Base-by-base conservation (phyloP, 2,113 vertebrate species). In the Haliaeetus leucogaster region DNA sequence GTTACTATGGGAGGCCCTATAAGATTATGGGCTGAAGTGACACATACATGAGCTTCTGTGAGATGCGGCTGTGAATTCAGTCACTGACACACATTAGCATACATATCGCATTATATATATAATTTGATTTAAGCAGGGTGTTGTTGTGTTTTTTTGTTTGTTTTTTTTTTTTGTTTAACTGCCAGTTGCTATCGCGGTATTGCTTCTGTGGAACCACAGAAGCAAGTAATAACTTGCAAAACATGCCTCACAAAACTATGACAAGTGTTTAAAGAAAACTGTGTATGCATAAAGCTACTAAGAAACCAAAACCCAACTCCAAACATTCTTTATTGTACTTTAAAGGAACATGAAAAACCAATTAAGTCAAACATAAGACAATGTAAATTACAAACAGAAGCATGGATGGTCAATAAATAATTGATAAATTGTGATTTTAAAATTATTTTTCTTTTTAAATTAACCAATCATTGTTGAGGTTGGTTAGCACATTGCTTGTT, bases 181-280 rank as follows among this genome's bases (percentile, higher is more conserved):
- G 73, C 73, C 6, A 4, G 26, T 63, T 21, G 56, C 29, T 38
- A n/a, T 1, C 52, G 77, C 40, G 79, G 25, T 17, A 48, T 61
- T 45, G 68, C 29, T 59, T 56, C 47, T 15, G 11, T 8, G 32
- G 32, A 6, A 89, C 59, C 80, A 43, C 53, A 22, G 56, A 50
- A 53, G 32, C 68, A n/a, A 95, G 80, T 32, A 77, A 26, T 20
- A 93, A 89, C 88, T 92, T 48, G 82, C 90, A 94, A 94, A 83
- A 36, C 43, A 55, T 32, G 48, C 29, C 56, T 89, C 70, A 80
- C 2, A 62, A n/a, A 59, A 58, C 18, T 23, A 50, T 61, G 88
- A 92, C 59, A 89, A 91, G 73, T 55, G 59, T 70, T 63, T 50
- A 50, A 77, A 63, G 62, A 45, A 53, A 73, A 66, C 17, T 21